These are phyloP conservation scores for Amiota communis DNA, from an alignment of 2,888 invertebrate species.

Conservation along the genomic window DNA sequence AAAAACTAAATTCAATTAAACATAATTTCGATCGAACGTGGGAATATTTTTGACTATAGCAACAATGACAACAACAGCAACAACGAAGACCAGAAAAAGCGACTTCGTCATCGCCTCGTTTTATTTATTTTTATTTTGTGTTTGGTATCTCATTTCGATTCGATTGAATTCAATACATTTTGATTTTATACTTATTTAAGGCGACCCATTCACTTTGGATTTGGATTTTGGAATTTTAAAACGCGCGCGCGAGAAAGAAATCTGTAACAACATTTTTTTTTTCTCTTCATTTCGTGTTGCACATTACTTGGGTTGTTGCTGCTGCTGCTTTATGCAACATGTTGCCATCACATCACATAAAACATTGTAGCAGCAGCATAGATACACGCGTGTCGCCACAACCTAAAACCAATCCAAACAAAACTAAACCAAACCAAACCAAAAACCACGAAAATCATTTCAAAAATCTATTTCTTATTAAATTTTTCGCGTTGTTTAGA, in stretches of 20 bases:
- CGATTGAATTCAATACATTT: background rate
- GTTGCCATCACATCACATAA: conserved; percentile 38
- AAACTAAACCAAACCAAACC: background rate
- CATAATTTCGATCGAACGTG: conserved; percentile 57
- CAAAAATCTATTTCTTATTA: conserved; percentile 29
- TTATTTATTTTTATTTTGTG: background rate
- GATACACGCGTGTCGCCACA: conserved; percentile 43
- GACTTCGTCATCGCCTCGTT: background rate
- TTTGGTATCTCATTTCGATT: conserved; percentile 8
- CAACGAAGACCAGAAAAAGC: conserved; percentile 4
- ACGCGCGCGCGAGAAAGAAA: conserved; percentile 13
- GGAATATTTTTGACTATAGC: conserved; percentile 56
- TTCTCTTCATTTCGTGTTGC: conserved; percentile 18
- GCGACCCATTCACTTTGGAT: conserved; percentile 26
- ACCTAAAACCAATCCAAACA: background rate
- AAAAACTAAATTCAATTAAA: conserved; percentile 60
- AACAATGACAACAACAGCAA: conserved; percentile 50
- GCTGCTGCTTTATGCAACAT: conserved; percentile 51
- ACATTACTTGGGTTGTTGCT: conserved; percentile 8
- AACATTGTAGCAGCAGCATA: too few species aligned
- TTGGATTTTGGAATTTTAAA: conserved; percentile 15
- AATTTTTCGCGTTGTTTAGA: conserved; percentile 16
- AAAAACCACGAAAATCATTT: conserved; percentile 26
- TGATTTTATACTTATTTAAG: background rate
- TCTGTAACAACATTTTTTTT: conserved; percentile 46